A percentile compares a stretch with the other conserved stretches of the same genome.
Conservation (phyloP, 2,888 invertebrate species). For the Sphaeridia pumilis region DNA sequence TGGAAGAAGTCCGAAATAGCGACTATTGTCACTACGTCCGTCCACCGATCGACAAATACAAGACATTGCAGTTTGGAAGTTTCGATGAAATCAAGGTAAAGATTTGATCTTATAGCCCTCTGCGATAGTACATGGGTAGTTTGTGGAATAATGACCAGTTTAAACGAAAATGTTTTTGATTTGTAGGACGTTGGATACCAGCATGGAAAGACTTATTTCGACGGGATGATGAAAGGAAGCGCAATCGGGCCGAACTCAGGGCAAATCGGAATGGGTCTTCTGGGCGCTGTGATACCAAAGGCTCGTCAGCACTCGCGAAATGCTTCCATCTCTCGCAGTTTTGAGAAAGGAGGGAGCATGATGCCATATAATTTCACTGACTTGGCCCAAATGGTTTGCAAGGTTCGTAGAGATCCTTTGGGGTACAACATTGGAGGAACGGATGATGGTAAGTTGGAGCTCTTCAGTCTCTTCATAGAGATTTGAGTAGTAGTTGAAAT, state of each 20-base stretch:
- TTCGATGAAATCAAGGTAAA: conserved; percentile 87
- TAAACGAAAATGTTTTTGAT: too few relatives aligned
- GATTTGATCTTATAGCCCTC: background rate
- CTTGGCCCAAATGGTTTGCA: conserved; percentile 83
- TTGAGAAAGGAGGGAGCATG: conserved; percentile 4
- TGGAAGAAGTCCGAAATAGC: conserved; percentile 92
- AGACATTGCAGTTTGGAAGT: conserved; percentile 90
- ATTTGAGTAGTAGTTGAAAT: background rate
- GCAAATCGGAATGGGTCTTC: conserved; percentile 1
- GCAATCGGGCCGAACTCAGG: conserved; percentile 50
- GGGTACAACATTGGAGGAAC: conserved; percentile 24
- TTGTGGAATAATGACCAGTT: background rate
- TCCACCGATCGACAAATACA: conserved; percentile 94
- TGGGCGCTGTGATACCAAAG: conserved; percentile 16
- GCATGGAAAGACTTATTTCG: conserved; percentile 73
- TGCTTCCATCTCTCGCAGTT: background rate
- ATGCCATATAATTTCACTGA: conserved; percentile 70
- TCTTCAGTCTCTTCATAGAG: too few relatives aligned
- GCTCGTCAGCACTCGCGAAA: conserved; percentile 4
- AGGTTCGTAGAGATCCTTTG: conserved; percentile 45
- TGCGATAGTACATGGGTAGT: background rate
- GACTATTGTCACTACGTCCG: conserved; percentile 97
- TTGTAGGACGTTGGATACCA: conserved; percentile 75
- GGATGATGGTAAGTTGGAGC: conserved; percentile 19
- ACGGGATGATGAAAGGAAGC: conserved; percentile 69